These are phyloP conservation scores for Rhabdomys dilectus DNA, from an alignment of 2,113 vertebrate species.

Conservation along the genomic window DNA sequence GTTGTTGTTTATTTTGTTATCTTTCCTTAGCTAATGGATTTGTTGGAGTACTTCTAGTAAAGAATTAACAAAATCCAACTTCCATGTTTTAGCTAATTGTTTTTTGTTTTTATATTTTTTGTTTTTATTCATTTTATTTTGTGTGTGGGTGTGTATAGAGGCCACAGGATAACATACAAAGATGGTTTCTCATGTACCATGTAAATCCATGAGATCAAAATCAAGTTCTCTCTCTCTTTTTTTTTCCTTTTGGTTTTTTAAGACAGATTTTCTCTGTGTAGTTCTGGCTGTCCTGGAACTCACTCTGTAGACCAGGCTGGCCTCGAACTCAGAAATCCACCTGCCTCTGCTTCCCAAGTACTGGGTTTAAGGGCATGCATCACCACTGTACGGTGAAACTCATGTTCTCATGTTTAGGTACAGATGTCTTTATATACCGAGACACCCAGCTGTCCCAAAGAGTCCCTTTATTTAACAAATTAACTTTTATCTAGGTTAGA, in stretches of 20 bases:
- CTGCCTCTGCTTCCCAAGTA: too few species aligned
- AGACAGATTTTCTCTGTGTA: too few species aligned
- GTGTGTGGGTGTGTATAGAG: neutral
- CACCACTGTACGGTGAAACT: too few species aligned
- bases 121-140: neutral
- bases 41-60: neutral
- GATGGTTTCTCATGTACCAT: neutral
- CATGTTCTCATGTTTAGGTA: too few species aligned
- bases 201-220: neutral
- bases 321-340: too few species aligned
- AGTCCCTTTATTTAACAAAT: neutral
- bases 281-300: too few species aligned
- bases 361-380: too few species aligned
- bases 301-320: too few species aligned
- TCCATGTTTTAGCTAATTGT: neutral
- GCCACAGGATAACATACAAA: neutral
- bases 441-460: neutral
- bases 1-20: neutral
- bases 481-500: neutral
- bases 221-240: too few species aligned
- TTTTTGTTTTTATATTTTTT: neutral
- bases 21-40: conserved; percentile 20
- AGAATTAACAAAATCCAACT: neutral
- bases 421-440: neutral
- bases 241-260: too few species aligned